Evolutionary conservation across 2,888 invertebrate genomes (phyloP).

Genomic region (Tolmerus cingulatus): DNA sequence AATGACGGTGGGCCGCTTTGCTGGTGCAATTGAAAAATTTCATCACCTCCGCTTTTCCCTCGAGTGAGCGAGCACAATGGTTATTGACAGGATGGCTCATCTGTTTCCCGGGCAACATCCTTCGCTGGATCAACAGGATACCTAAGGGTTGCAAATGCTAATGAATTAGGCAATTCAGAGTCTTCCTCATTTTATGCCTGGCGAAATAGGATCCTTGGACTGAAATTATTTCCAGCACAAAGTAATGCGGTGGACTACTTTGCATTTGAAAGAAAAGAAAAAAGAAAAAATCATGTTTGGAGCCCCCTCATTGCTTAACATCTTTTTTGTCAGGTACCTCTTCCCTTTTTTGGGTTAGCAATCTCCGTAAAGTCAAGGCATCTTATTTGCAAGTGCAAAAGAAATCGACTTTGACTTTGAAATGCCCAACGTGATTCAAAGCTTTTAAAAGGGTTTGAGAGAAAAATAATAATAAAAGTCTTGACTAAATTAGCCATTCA

Average conservation of each 20-base stretch:
- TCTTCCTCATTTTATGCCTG: neutral
- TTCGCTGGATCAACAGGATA: neutral
- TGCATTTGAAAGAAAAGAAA: neutral
- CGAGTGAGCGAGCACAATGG: neutral
- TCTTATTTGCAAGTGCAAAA: neutral
- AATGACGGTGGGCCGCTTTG: neutral
- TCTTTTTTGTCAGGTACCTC: neutral
- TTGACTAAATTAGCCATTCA: neutral
- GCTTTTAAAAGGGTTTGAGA: neutral
- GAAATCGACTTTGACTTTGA: neutral
- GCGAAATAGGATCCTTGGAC: neutral
- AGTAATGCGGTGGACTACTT: neutral
- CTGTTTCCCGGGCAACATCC: neutral
- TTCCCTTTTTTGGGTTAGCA: neutral
- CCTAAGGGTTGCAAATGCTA: neutral
- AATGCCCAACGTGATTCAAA: neutral
- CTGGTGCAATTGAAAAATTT: neutral
- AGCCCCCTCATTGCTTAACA: neutral
- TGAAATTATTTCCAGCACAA: neutral
- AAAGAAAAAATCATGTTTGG: neutral
- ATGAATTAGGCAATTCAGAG: neutral
- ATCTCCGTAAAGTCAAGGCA: neutral
- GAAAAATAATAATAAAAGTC: neutral
- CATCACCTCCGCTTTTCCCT: neutral
- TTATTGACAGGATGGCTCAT: neutral